Percentiles rank a stretch among this genome's conserved stretches.
phyloP scores from a whole-genome alignment of 2,888 invertebrate species.

The Tetramorium bicarinatum region DNA sequence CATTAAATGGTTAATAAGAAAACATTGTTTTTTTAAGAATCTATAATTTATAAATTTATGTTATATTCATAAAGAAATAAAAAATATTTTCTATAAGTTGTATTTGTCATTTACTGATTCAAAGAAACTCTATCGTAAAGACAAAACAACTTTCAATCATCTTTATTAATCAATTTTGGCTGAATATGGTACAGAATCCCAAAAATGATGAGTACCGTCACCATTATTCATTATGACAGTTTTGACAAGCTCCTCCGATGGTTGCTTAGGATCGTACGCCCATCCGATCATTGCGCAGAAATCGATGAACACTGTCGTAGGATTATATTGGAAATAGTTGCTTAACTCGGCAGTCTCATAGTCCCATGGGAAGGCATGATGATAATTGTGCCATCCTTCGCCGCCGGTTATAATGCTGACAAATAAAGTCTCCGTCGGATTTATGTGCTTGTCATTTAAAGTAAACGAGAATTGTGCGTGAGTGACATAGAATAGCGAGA shows the following conservation, averaged over 20 bases:
- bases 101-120: background rate
- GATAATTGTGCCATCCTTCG: constrained; percentile 90
- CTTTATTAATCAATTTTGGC: background rate
- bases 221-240: constrained; percentile 88
- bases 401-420: constrained; percentile 82
- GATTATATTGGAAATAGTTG: constrained; percentile 82
- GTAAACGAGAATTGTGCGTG: background rate
- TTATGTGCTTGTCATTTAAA: constrained; percentile 8
- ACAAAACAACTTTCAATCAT: background rate
- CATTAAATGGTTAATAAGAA: no score
- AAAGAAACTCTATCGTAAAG: background rate
- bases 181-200: background rate
- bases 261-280: constrained; percentile 77
- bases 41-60: no score
- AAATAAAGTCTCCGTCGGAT: constrained; percentile 75
- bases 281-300: no score
- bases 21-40: no score
- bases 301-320: no score
- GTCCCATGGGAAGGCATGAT: constrained; percentile 97
- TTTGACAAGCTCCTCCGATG: constrained; percentile 88
- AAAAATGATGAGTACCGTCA: constrained; percentile 81
- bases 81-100: background rate
- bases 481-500: background rate
- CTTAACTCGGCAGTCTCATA: constrained; percentile 91
- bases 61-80: no score